Evolutionary conservation across 2,113 vertebrate genomes (phyloP).

Genomic region (Phasianus colchicus): DNA sequence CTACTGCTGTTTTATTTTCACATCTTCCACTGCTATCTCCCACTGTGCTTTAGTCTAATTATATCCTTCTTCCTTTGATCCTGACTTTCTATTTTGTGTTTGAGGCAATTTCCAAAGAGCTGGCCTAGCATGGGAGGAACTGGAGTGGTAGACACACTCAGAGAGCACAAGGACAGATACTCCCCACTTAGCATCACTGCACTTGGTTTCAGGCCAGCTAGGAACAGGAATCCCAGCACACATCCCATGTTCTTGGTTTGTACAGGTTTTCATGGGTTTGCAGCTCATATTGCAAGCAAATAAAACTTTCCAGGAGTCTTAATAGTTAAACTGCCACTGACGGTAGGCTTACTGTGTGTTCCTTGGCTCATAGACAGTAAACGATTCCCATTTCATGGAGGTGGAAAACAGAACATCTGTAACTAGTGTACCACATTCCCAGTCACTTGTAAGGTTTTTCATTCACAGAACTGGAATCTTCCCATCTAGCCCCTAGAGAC

Average conservation of each 20-base stretch:
- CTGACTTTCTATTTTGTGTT: background rate
- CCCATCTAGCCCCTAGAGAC: background rate
- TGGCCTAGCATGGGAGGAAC: background rate
- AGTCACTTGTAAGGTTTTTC: background rate
- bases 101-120: background rate
- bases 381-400: background rate
- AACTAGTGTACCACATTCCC: background rate
- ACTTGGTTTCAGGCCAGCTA: background rate
- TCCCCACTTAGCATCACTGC: background rate
- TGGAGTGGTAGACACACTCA: background rate
- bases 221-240: conserved; percentile 9
- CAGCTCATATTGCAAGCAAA: background rate
- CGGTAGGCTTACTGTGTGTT: background rate
- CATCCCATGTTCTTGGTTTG: background rate
- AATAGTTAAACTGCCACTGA: background rate
- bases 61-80: background rate
- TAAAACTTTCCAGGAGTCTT: background rate
- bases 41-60: conserved; percentile 17
- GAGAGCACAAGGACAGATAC: background rate
- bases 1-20: conserved; percentile 8
- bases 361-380: background rate
- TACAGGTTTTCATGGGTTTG: background rate
- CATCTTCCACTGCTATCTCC: background rate
- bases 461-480: background rate
- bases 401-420: background rate